These are phyloP conservation scores for Pocillopora meandrina DNA, from an alignment of 92 coral and sea anemone genomes.

Conservation along the genomic window DNA sequence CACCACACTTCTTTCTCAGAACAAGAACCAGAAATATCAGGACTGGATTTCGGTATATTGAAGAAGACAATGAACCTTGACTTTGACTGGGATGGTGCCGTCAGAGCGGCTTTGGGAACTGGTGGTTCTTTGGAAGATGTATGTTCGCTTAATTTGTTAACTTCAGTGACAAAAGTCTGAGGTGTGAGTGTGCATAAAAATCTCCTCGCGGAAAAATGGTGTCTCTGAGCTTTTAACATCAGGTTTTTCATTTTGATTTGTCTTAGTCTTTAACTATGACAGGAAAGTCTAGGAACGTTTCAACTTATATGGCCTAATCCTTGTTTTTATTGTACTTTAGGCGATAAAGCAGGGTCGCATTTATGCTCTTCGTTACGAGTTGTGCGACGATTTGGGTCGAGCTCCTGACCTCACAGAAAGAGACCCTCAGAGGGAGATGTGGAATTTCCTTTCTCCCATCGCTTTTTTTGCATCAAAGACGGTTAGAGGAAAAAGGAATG, in stretches of 20 bases:
- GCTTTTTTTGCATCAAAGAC: constrained; percentile 62
- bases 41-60: constrained; percentile 46
- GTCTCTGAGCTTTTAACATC: too few species aligned
- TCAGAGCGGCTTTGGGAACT: constrained; percentile 25
- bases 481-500: constrained; percentile 5
- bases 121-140: constrained; percentile 49
- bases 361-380: constrained; percentile 65
- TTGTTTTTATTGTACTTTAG: constrained; percentile 7
- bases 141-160: neutral
- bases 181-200: too few species aligned
- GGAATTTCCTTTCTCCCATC: constrained; percentile 67
- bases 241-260: too few species aligned
- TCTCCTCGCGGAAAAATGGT: too few species aligned
- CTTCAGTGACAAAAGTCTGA: too few species aligned
- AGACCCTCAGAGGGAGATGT: constrained; percentile 53
- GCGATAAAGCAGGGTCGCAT: constrained; percentile 51
- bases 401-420: constrained; percentile 54
- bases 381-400: constrained; percentile 50
- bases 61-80: constrained; percentile 40
- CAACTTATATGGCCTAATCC: too few species aligned
- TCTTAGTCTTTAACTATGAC: too few species aligned
- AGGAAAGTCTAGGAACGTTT: too few species aligned
- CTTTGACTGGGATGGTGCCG: constrained; percentile 65
- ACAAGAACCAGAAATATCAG: constrained; percentile 16
- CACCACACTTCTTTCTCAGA: too few species aligned